These are phyloP conservation scores for Sus scrofa DNA, from an alignment of 2,113 vertebrate species.

Conservation along the genomic window DNA sequence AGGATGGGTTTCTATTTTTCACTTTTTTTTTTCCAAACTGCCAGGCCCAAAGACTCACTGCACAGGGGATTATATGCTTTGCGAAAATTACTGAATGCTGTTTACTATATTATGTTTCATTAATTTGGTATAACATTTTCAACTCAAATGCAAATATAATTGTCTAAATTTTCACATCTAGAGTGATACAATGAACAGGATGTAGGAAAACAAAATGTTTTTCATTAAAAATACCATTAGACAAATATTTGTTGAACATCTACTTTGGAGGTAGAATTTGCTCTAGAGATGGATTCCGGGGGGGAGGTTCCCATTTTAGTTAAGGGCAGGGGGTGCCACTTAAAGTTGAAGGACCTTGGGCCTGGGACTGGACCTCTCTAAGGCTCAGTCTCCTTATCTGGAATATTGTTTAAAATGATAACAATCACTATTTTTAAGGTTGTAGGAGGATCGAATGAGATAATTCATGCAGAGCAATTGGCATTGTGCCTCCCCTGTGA, in stretches of 20 bases:
- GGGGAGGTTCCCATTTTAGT: background rate
- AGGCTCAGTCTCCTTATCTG: background rate
- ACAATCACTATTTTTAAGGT: background rate
- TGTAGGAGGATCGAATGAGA: background rate
- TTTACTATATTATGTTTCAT: background rate
- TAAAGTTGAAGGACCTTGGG: background rate
- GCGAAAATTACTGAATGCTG: conserved; percentile 2
- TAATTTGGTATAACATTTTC: background rate
- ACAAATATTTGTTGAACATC: background rate
- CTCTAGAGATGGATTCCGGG: background rate
- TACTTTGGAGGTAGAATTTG: background rate
- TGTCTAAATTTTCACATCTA: background rate
- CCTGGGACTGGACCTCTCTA: background rate
- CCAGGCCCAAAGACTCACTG: background rate
- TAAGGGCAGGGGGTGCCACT: too few species aligned
- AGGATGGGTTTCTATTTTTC: background rate
- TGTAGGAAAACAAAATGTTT: background rate
- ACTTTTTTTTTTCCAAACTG: background rate
- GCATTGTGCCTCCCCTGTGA: background rate
- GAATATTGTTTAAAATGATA: background rate
- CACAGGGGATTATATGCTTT: background rate
- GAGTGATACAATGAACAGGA: background rate
- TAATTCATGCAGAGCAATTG: background rate
- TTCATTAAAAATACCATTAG: background rate
- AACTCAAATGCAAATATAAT: conserved; percentile 24